Evolutionary conservation across 2,888 invertebrate species (phyloP), one percentile per base, ranked within the genome.

Genomic region (Drosophila neotestacea): DNA sequence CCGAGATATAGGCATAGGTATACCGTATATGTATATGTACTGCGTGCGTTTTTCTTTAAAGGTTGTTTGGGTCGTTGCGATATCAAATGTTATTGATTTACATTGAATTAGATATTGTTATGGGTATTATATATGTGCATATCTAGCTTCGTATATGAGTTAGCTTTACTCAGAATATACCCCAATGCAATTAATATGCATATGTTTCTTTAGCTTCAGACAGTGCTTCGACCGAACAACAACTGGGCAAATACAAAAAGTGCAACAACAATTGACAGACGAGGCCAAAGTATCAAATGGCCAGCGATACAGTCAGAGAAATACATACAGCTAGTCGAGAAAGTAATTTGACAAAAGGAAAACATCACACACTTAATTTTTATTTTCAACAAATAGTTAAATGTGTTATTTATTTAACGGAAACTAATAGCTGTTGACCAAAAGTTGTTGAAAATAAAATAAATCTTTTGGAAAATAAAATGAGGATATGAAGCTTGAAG

Each of bases 251-350:
- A 88, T 83, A 69, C 30, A 39, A 60, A 60, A 69, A 64, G 58
- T 71, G 22, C 58, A 68, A 52, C 59, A 65, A 46, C 71, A 69
- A 76, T 70, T 74, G 86, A 77, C 86, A 84, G 89, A 78, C 89
- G 89, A 89, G 85, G 85, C 85, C 89, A 89, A 85, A 89, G 85
- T 85, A 89, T 87, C 89, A 87, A 86, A 84, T 84, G 78, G 86
- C 84, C 83, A 60, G 64, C 86, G 84, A 73, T 68, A 88, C 83
- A 85, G 67, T 72, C 68, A 76, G 73, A 61, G 51, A 22, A 63
- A 73, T 54, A 22, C 22, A 22, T 1, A 22, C 22, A 22, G 22
- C 22, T 22, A 1, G 22, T 22, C 22, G 22, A 22, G 22, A 22
- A 22, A 22, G 22, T 22, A 22, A 22, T 22, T 22, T 22, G 22